Base-by-base conservation (phyloP, 2,113 vertebrate species). In the Eleginops maclovinus region DNA sequence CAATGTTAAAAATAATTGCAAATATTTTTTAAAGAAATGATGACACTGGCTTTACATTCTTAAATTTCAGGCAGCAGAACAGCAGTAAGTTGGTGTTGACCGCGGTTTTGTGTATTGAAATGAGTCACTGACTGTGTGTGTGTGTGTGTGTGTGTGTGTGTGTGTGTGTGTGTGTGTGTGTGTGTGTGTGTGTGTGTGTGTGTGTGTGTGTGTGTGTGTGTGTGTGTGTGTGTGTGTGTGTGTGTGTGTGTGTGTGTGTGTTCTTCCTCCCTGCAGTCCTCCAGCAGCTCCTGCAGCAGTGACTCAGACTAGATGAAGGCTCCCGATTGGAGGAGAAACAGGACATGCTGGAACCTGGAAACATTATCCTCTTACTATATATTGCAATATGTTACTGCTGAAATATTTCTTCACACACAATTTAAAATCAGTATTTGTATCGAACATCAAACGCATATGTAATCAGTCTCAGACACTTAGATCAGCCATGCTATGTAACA, bases 251-350 rank as follows among this genome's bases (percentile, higher is more conserved):
- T 72, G 5, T 75, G 19, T 68, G n/a, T 40, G 16, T 63, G 1
- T 65, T 68, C 3, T 0, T 59, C 40, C 9, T 4, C 72, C 16
- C 63, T 78, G 21, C 5, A 93, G 93, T 79, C 83, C 24, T 93
- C 91, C 84, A 92, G 91, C 69, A 92, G 92, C 73, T 87, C 89
- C 68, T 89, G 83, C 83, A 90, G 86, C 88, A 90, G 88, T 8
- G 92, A 93, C 85, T 94, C 91, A 0, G 92, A 93, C 79, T 92
- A 90, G 75, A 88, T 3, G 19, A 63, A 36, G 19, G 69, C 3
- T 9, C 24, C 59, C 56, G 13, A 67, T 2, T 9, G 21, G 44
- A 76, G n/a, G 24, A 63, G n/a, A 26, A 50, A 31, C 0, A 28
- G 19, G 22, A 79, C 26, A 22, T 59, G 31, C 0, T 13, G 17